A percentile compares a stretch with the other conserved stretches of the same genome.
Evolutionary conservation across 1,140 invertebrate genomes (phyloP).

Genomic region (Ceratosolen fusciceps): DNA sequence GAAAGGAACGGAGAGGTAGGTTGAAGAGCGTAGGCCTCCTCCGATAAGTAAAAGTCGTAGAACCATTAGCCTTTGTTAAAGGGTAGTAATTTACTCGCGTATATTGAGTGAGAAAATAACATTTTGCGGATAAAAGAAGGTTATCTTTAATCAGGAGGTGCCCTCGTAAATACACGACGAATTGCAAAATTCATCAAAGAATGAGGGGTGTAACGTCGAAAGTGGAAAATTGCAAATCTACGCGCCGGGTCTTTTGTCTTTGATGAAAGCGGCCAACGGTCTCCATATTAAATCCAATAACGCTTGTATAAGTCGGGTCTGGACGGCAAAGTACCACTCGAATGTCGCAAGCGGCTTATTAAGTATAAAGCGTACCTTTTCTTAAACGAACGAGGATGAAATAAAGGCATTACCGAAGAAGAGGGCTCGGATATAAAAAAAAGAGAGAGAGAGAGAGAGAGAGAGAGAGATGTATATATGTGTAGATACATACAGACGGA

Average conservation of each 20-base stretch:
- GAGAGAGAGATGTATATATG: background rate
- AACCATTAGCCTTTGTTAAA: background rate
- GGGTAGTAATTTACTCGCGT: background rate
- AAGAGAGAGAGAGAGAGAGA: background rate
- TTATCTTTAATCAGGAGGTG: background rate
- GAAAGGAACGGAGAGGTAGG: background rate
- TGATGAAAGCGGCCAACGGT: constrained; percentile 16
- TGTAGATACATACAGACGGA: background rate
- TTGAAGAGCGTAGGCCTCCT: no score
- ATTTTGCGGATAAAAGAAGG: background rate
- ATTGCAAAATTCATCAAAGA: background rate
- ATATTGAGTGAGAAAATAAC: background rate
- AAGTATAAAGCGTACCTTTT: constrained; percentile 23
- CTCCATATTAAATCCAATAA: constrained; percentile 23
- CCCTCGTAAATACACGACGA: background rate
- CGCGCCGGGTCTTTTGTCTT: background rate
- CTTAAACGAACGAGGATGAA: constrained; percentile 14
- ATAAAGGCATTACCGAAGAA: constrained; percentile 18
- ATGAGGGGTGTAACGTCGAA: background rate
- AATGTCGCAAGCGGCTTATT: constrained; percentile 23
- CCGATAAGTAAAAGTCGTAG: background rate
- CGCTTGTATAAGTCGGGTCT: background rate
- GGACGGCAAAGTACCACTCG: constrained; percentile 11
- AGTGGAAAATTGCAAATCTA: background rate
- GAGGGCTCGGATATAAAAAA: background rate